Percentiles rank a stretch among this genome's conserved stretches.
Conservation (phyloP, 2,888 invertebrate species). For the Ptilodon capucinus region DNA sequence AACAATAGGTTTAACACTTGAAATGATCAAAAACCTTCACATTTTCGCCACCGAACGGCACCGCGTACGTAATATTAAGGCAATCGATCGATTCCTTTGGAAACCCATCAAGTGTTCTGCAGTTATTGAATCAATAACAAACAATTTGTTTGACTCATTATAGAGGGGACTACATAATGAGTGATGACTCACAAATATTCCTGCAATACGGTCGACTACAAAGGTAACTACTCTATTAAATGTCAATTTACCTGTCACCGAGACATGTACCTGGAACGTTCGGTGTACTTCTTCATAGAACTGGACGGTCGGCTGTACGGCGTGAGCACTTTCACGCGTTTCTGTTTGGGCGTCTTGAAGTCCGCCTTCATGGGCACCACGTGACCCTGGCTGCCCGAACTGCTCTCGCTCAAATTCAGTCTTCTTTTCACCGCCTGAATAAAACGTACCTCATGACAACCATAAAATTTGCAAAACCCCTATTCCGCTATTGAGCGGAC, state of each 20-base stretch:
- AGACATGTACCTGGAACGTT: slow-evolving; percentile 75
- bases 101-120: neutral
- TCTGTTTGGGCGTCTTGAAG: slow-evolving; percentile 85
- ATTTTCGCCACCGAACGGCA: too few species aligned
- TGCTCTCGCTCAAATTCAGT: slow-evolving; percentile 87
- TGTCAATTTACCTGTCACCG: slow-evolving; percentile 53
- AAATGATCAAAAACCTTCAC: too few species aligned
- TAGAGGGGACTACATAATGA: neutral
- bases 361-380: slow-evolving; percentile 85
- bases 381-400: slow-evolving; percentile 81
- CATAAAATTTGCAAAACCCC: too few species aligned
- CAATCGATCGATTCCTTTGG: too few species aligned
- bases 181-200: neutral
- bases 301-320: slow-evolving; percentile 79
- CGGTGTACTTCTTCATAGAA: slow-evolving; percentile 81
- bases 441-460: slow-evolving; percentile 17
- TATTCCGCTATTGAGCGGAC: too few species aligned
- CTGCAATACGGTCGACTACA: neutral
- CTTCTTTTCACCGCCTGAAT: slow-evolving; percentile 90
- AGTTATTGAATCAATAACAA: neutral
- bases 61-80: too few species aligned
- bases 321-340: slow-evolving; percentile 75
- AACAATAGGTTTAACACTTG: too few species aligned
- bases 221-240: slow-evolving; percentile 12
- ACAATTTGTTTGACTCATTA: neutral